phyloP scores from a whole-genome alignment of 2,888 invertebrate genomes.

The Ophion slaviceki region DNA sequence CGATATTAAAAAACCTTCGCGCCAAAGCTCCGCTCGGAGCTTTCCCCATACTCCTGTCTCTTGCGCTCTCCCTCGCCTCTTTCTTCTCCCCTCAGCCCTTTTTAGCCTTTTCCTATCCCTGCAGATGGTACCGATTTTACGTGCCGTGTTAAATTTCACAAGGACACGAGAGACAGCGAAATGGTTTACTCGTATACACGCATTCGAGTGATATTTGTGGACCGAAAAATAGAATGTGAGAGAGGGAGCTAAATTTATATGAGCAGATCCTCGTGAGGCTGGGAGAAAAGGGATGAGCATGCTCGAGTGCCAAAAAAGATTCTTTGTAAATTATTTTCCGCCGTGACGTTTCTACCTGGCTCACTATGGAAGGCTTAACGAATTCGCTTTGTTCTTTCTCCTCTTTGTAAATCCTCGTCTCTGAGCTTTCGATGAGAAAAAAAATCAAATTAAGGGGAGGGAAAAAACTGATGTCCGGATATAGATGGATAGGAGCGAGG shows the following conservation, averaged over 20 bases:
- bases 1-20: conserved; percentile 48
- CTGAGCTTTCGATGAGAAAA: conserved; percentile 37
- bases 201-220: background rate
- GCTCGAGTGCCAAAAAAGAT: conserved; percentile 6
- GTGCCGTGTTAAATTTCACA: conserved; percentile 26
- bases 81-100: background rate
- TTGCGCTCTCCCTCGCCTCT: background rate
- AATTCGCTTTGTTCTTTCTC: conserved; percentile 61
- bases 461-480: conserved; percentile 14
- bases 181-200: background rate
- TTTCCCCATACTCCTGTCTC: conserved; percentile 3
- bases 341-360: conserved; percentile 39
- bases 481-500: conserved; percentile 20
- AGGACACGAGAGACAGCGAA: background rate
- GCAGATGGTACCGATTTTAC: background rate
- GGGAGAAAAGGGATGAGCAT: conserved; percentile 1
- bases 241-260: background rate
- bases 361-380: conserved; percentile 71
- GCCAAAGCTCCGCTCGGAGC: conserved; percentile 31
- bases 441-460: conserved; percentile 9
- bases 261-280: background rate
- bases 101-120: conserved; percentile 2
- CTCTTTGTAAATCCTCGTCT: conserved; percentile 13
- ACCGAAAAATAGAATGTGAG: background rate
- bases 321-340: conserved; percentile 56